Conservation (phyloP, 1,140 invertebrate species). For the Zophobas atratus region DNA sequence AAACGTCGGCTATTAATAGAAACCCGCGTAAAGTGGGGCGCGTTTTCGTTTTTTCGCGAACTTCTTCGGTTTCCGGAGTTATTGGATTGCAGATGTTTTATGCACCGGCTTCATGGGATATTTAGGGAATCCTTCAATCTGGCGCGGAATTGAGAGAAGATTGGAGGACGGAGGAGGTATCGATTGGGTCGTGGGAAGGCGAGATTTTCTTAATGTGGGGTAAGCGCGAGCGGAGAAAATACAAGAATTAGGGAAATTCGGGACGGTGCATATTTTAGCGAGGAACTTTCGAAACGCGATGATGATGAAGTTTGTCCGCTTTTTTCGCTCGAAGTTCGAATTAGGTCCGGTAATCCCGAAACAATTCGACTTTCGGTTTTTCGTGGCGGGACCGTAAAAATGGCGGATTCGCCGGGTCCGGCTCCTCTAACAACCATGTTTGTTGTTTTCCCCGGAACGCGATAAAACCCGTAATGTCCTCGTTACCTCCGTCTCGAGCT, state of each 20-base stretch:
- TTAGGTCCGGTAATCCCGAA: too few relatives aligned
- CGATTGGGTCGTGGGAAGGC: too few relatives aligned
- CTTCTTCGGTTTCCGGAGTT: neutral
- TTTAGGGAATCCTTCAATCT: conserved; percentile 5
- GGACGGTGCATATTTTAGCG: too few relatives aligned
- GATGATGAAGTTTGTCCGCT: too few relatives aligned
- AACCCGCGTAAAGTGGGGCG: neutral
- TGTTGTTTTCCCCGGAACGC: conserved; percentile 16
- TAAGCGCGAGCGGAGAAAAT: too few relatives aligned
- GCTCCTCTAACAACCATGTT: conserved; percentile 12
- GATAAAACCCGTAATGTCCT: conserved; percentile 22
- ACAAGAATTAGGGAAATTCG: too few relatives aligned
- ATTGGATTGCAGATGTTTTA: conserved; percentile 10
- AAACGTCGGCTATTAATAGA: conserved; percentile 39
- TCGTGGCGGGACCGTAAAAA: neutral
- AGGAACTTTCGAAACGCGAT: too few relatives aligned
- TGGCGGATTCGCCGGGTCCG: conserved; percentile 11
- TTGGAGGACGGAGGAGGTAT: neutral
- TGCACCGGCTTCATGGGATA: conserved; percentile 1
- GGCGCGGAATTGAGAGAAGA: neutral
- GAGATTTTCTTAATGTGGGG: too few relatives aligned
- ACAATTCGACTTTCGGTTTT: too few relatives aligned
- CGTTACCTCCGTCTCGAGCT: conserved; percentile 23
- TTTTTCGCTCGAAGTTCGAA: too few relatives aligned
- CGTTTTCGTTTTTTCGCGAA: neutral